These are phyloP conservation scores for Ips nitidus DNA, from an alignment of 1,140 invertebrate species.

Conservation along the genomic window DNA sequence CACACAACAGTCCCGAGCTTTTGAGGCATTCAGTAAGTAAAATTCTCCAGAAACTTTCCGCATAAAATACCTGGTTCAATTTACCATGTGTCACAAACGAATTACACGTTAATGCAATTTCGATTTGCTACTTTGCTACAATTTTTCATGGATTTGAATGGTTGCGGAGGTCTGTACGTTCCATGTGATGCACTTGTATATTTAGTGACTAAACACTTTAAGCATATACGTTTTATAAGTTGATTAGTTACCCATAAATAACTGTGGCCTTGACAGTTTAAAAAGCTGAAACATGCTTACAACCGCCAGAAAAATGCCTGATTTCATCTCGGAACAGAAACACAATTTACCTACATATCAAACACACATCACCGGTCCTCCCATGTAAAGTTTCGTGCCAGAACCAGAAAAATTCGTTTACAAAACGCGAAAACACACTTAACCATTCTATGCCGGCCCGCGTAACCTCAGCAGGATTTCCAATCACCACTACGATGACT, in stretches of 20 bases:
- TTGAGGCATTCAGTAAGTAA: not conserved
- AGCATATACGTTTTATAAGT: not conserved
- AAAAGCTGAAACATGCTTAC: constrained; percentile 1
- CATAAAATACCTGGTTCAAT: too few relatives aligned
- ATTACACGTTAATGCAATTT: too few relatives aligned
- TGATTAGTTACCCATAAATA: constrained; percentile 20
- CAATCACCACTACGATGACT: not conserved
- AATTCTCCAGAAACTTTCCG: too few relatives aligned
- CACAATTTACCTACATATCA: constrained; percentile 11
- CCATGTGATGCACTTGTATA: too few relatives aligned
- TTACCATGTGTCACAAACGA: too few relatives aligned
- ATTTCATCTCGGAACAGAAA: not conserved
- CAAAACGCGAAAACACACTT: constrained; percentile 15
- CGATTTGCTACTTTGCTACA: too few relatives aligned
- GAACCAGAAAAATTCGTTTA: constrained; percentile 10
- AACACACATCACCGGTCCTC: not conserved
- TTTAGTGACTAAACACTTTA: too few relatives aligned
- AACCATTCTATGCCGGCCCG: constrained; percentile 9
- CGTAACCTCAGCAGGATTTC: constrained; percentile 6
- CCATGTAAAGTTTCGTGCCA: not conserved
- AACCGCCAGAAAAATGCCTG: not conserved
- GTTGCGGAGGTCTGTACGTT: too few relatives aligned
- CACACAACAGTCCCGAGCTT: not conserved
- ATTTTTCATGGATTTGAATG: too few relatives aligned
- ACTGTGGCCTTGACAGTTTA: constrained; percentile 9